phyloP scores from a whole-genome alignment of 2,797 vertebrate genomes.

The Cyprinodon diabolis region DNA sequence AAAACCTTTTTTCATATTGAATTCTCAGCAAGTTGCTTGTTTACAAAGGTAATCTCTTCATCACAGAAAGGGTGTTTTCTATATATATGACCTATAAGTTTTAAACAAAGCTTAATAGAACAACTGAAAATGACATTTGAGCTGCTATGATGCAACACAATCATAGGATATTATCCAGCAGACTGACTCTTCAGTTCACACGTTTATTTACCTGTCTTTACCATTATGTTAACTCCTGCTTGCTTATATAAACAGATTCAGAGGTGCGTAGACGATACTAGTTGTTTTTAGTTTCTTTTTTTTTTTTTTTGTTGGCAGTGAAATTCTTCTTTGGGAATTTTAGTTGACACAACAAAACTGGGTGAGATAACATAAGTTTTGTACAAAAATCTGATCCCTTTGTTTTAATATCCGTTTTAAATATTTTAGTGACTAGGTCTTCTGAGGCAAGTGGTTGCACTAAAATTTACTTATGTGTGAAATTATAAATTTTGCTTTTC shows the following conservation, averaged over 20 bases:
- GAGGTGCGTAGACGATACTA: not conserved
- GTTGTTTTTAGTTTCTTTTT: not conserved
- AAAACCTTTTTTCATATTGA: not conserved
- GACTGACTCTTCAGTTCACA: not conserved
- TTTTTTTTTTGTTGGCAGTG: not conserved
- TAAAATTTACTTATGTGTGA: no score
- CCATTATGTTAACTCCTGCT: not conserved
- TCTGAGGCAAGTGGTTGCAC: no score
- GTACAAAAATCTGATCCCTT: not conserved
- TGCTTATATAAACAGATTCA: not conserved
- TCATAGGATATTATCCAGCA: not conserved
- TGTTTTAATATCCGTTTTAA: not conserved
- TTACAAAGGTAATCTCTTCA: not conserved
- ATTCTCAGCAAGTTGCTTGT: not conserved
- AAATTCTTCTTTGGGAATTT: not conserved
- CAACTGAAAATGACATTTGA: not conserved
- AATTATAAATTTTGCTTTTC: not conserved
- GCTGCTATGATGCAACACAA: not conserved
- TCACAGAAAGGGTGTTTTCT: no score
- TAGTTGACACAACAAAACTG: not conserved
- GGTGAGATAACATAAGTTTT: not conserved
- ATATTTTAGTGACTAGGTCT: not conserved
- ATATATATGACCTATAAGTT: not conserved
- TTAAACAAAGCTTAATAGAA: not conserved
- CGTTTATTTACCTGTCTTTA: not conserved